Evolutionary conservation across 2,797 vertebrate genomes (phyloP).

Genomic region (Pseudocheirus occidentalis): DNA sequence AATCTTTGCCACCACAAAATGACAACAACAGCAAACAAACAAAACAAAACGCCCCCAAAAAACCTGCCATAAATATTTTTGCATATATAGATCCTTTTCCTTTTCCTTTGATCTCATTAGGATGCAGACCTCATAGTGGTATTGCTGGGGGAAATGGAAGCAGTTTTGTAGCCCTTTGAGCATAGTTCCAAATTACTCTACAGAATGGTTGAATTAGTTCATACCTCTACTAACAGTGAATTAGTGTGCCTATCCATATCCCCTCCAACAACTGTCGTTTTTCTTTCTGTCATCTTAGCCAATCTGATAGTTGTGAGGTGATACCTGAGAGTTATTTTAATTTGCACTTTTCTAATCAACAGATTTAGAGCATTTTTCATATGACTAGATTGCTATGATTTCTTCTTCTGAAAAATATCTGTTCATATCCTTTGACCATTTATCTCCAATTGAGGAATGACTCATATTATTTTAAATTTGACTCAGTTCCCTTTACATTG

Average conservation of each 20-base stretch:
- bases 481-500: not conserved
- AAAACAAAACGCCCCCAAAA: too few relatives aligned
- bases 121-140: not conserved
- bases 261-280: not conserved
- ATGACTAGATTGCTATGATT: not conserved
- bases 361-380: not conserved
- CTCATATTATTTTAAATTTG: not conserved
- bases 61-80: not conserved
- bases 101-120: not conserved
- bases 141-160: not conserved
- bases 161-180: not conserved
- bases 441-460: not conserved
- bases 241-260: not conserved
- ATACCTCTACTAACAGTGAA: not conserved
- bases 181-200: not conserved
- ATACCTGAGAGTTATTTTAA: not conserved
- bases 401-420: not conserved
- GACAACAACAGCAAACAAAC: too few relatives aligned
- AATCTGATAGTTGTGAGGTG: not conserved
- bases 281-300: not conserved
- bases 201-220: not conserved
- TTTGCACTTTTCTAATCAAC: not conserved
- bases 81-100: not conserved
- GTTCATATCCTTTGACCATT: not conserved
- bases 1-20: not conserved